A percentile compares a stretch with the other conserved stretches of the same genome.
These are phyloP conservation scores for Papilio xuthus DNA, from an alignment of 1,140 invertebrate species.

Conservation along the genomic window DNA sequence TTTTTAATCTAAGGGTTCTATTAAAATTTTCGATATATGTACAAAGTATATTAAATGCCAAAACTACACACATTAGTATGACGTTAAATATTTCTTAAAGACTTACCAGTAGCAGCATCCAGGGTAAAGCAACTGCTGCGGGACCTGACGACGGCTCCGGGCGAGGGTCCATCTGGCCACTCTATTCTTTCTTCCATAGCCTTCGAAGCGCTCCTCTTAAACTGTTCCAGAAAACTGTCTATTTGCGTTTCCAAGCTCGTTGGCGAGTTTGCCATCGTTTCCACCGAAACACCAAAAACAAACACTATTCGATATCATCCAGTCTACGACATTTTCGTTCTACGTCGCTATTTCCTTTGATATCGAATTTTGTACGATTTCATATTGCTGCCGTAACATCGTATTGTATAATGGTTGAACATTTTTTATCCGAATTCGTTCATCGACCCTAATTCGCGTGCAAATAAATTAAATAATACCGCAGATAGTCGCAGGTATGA, in stretches of 20 bases:
- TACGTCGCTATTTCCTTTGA: constrained; percentile 40
- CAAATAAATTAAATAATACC: constrained; percentile 62
- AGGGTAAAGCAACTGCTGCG: constrained; percentile 79
- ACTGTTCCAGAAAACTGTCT: constrained; percentile 91
- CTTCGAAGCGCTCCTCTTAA: constrained; percentile 88
- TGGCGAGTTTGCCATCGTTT: constrained; percentile 85
- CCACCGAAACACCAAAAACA: constrained; percentile 77
- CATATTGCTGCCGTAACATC: constrained; percentile 32
- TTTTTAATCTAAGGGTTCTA: not conserved
- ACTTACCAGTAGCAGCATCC: constrained; percentile 77
- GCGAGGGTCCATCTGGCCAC: constrained; percentile 73
- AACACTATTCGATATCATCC: constrained; percentile 63
- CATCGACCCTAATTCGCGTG: constrained; percentile 61
- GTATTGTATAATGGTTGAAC: constrained; percentile 55
- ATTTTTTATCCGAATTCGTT: constrained; percentile 56
- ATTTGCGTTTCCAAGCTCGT: constrained; percentile 90
- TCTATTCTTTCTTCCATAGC: constrained; percentile 85
- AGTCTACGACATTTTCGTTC: constrained; percentile 60
- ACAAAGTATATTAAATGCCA: no score
- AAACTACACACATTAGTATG: no score
- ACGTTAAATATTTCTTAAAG: no score
- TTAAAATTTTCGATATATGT: no score
- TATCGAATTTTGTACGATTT: constrained; percentile 39
- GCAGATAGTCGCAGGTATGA: constrained; percentile 57
- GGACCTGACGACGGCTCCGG: constrained; percentile 70